Base-by-base conservation (phyloP, 1,140 invertebrate species). In the Thereuonema tuberculata region DNA sequence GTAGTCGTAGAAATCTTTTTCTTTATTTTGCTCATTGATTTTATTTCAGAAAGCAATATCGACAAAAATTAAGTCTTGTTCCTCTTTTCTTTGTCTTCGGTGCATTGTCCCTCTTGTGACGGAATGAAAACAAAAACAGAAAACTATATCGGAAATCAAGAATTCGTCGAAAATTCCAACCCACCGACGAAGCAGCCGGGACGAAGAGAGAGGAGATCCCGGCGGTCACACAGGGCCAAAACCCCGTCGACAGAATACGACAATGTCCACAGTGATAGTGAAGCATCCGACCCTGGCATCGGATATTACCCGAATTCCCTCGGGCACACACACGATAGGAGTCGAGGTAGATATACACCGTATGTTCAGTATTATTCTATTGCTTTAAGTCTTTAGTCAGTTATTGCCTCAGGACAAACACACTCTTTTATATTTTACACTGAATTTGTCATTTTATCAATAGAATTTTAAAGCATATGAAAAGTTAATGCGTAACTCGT, bases 261-360 rank as follows among this genome's bases (percentile, higher is more conserved):
- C 31, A 59, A 47, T 47, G 58, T 59, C 20, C 46, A 23, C 2
- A 59, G 58, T 59, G 58, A 59, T 25, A 31, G 25, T 24, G 58
- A 59, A 20, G 31, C 3, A 2, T 31, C 58, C 15, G 58, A 59
- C 2, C 43, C 26, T 14, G 58, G 24, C 2, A 5, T 29, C 53
- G 24, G 5, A 12, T 59, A 55, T 25, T 59, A 53, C 48, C 12
- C 58, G 3, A 43, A 59, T 31, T 59, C 58, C 20, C 14, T 52
- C 5, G 27, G 58, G 5, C 58, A 54, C 9, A 17, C 15, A 9
- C 56, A 59, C 47, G 48, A 59, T 27, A 5, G 58, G 3, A 50
- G 27, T 24, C 23, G 58, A 59, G 58, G 58, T 59, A 24, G 57
- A 25, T n/a, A n/a, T n/a, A n/a, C n/a, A n/a, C n/a, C n/a, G n/a